Conservation (phyloP, 2,113 vertebrate genomes). For the Morone chrysops region DNA sequence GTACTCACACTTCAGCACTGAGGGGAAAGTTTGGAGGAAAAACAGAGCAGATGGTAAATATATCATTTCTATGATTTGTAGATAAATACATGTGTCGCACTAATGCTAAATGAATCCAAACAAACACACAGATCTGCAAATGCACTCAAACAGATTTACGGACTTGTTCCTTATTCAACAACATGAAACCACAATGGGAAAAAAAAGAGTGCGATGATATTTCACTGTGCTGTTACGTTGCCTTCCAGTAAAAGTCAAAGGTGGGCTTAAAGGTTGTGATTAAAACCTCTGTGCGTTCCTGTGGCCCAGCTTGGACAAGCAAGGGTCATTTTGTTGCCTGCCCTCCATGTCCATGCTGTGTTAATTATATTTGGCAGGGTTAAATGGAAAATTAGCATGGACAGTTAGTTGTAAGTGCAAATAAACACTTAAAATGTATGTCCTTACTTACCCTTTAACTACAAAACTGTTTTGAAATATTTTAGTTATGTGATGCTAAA, state of each 20-base stretch:
- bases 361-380: neutral
- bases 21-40: constrained; percentile 5
- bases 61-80: rapidly evolving
- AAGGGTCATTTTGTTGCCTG: neutral
- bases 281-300: constrained; percentile 18
- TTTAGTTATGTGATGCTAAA: neutral
- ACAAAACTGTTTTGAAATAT: neutral
- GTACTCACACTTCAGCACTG: constrained; percentile 95
- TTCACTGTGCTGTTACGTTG: neutral
- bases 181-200: neutral
- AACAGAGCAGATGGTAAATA: neutral
- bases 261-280: constrained; percentile 9
- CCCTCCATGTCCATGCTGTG: neutral
- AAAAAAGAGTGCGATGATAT: neutral
- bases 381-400: neutral
- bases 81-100: neutral
- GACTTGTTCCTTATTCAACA: neutral
- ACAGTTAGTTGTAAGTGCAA: neutral
- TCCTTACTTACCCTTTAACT: neutral
- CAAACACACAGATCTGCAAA: neutral
- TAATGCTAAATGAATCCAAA: neutral
- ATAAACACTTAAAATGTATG: neutral
- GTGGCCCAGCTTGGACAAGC: neutral
- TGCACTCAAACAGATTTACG: neutral
- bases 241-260: neutral